These are phyloP conservation scores for Aldabrachelys gigantea DNA, from an alignment of 2,113 vertebrate genomes.

Conservation along the genomic window DNA sequence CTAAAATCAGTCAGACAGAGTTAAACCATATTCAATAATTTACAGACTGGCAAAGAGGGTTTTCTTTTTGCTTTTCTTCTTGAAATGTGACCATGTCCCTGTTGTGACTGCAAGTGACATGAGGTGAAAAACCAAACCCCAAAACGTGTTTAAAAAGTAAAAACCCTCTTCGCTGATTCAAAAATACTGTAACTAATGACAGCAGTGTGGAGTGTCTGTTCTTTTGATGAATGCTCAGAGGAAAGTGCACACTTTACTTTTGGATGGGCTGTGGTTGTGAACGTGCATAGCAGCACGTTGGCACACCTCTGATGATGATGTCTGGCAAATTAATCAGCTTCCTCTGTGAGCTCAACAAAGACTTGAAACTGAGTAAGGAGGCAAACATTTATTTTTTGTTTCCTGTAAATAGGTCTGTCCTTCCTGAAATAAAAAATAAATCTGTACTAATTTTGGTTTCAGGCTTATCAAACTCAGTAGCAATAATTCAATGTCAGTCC, in stretches of 20 bases:
- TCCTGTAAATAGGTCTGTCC: neutral
- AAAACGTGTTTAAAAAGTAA: neutral
- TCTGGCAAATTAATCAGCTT: neutral
- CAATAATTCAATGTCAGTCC: neutral
- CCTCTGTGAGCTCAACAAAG: slow-evolving; percentile 6
- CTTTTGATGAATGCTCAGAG: neutral
- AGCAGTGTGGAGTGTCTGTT: neutral
- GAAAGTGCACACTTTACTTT: neutral
- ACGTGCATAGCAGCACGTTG: neutral
- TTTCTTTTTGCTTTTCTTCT: neutral
- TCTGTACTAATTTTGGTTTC: neutral
- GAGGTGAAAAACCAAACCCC: neutral
- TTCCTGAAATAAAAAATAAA: neutral
- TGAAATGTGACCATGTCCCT: neutral
- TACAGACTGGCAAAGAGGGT: neutral
- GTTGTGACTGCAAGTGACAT: neutral
- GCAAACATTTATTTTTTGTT: neutral
- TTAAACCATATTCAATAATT: neutral
- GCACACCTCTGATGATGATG: neutral
- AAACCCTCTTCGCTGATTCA: neutral
- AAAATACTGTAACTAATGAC: neutral
- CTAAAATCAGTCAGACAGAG: neutral
- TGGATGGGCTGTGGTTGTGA: neutral
- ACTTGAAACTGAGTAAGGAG: neutral
- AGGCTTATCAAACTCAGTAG: neutral